Evolutionary conservation across 2,113 vertebrate genomes (phyloP).

Genomic region (Xenopus borealis): DNA sequence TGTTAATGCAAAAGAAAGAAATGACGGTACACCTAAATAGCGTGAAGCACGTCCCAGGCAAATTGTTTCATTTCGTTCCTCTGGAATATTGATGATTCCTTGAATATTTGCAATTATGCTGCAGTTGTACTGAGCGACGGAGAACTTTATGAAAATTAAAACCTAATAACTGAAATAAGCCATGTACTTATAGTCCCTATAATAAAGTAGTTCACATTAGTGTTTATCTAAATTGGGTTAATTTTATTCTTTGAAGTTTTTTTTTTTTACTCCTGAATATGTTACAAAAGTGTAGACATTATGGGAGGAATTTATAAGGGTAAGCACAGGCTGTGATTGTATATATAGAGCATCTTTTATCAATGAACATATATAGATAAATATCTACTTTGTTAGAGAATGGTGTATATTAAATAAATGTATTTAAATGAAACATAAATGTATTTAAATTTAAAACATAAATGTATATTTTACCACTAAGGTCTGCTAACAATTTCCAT

Average conservation of each 20-base stretch:
- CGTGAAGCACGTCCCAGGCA: neutral
- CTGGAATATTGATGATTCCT: neutral
- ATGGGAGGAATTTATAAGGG: no score
- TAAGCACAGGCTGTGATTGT: no score
- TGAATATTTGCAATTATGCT: neutral
- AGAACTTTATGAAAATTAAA: neutral
- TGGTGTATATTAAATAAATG: no score
- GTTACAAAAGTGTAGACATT: no score
- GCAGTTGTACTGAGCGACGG: neutral
- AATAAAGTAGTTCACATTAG: neutral
- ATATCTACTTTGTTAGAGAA: no score
- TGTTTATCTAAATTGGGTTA: neutral
- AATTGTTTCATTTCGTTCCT: slow-evolving; percentile 4
- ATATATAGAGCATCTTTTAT: no score
- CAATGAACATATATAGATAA: no score
- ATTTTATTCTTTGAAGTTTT: neutral
- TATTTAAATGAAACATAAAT: no score
- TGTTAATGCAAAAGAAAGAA: neutral
- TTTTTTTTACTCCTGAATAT: neutral
- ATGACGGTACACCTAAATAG: neutral
- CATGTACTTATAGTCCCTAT: neutral
- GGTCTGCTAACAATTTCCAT: neutral
- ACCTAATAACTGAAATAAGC: neutral
- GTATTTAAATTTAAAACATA: no score
- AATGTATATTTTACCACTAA: no score